These are phyloP conservation scores for Caenorhabditis tropicalis DNA, from an alignment of 1,140 invertebrate genomes.

Conservation along the genomic window DNA sequence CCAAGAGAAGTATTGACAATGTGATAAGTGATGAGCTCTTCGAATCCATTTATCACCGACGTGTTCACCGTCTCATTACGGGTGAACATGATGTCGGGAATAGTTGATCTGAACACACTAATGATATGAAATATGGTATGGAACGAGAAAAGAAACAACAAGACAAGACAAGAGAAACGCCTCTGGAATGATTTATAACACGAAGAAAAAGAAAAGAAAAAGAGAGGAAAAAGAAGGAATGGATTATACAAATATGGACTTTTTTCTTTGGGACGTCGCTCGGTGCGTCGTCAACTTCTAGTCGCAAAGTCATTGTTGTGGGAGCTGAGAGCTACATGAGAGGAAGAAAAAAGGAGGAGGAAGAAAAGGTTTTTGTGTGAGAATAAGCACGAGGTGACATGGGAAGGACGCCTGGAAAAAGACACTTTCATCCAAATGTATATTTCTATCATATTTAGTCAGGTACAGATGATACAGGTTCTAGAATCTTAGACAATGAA, in stretches of 20 bases:
- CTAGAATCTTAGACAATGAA: neutral
- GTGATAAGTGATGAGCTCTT: conserved; percentile 49
- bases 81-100: neutral
- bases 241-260: conserved; percentile 40
- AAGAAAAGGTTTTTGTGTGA: conserved; percentile 36
- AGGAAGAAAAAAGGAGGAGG: neutral
- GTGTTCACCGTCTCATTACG: conserved; percentile 43
- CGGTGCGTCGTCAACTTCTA: neutral
- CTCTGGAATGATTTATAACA: conserved; percentile 21
- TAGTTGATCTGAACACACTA: neutral
- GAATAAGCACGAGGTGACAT: conserved; percentile 26
- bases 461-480: neutral
- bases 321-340: conserved; percentile 20
- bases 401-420: neutral
- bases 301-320: conserved; percentile 36
- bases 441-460: neutral
- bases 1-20: conserved; percentile 46
- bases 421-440: neutral
- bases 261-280: conserved; percentile 19
- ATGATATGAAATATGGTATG: neutral
- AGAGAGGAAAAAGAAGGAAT: neutral
- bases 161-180: neutral
- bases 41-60: neutral
- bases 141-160: neutral
- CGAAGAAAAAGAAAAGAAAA: neutral